Percentiles rank a stretch among this genome's conserved stretches.
phyloP scores from a whole-genome alignment of 2,797 vertebrate genomes.

The Iguana delicatissima region DNA sequence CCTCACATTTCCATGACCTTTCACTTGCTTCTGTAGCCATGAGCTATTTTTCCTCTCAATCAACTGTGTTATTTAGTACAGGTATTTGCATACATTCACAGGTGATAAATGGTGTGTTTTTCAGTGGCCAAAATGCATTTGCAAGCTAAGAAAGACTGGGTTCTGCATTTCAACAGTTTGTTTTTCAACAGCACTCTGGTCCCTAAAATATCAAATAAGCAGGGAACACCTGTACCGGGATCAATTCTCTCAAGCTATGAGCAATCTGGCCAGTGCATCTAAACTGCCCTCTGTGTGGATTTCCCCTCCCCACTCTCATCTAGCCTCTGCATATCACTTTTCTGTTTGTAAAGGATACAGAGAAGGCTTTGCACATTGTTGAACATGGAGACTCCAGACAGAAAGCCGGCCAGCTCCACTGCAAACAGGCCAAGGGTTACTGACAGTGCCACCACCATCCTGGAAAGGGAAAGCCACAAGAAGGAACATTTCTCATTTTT shows the following conservation, averaged over 20 bases:
- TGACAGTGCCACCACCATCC: conserved; percentile 86
- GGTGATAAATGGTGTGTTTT: too few species aligned
- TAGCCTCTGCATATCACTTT: background rate
- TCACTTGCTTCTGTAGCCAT: too few species aligned
- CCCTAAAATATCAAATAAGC: too few species aligned
- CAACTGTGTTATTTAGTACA: too few species aligned
- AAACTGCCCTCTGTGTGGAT: background rate
- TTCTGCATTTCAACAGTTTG: too few species aligned
- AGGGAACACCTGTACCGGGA: too few species aligned
- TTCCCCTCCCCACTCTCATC: accelerated
- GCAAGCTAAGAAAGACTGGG: too few species aligned
- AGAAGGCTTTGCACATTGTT: conserved; percentile 88
- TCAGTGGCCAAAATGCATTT: too few species aligned
- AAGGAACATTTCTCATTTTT: background rate
- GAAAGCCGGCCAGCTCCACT: conserved; percentile 88
- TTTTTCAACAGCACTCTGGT: too few species aligned
- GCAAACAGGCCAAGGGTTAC: conserved; percentile 88
- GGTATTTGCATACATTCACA: too few species aligned
- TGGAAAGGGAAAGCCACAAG: conserved; percentile 59
- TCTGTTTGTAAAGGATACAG: conserved; percentile 87
- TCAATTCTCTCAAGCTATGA: background rate
- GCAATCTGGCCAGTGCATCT: background rate
- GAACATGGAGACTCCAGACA: conserved; percentile 94
- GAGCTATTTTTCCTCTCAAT: too few species aligned
- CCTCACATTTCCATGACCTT: too few species aligned